Evolutionary conservation across 37 sponge, comb jelly and placozoan species (phyloP).

Genomic region (Diacarnus erythraeanus): DNA sequence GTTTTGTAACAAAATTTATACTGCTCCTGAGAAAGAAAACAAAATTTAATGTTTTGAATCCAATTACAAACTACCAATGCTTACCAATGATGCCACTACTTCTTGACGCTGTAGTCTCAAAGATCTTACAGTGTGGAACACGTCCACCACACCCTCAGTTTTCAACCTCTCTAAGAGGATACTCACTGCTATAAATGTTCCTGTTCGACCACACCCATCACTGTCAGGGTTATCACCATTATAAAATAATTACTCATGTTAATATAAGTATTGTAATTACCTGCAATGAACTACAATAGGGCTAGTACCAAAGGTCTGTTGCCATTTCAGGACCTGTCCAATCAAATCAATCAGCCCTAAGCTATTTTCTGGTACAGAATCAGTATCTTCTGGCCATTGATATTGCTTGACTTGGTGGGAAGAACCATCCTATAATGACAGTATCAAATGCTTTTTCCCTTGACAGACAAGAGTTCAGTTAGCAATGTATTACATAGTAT

Average conservation of each 20-base stretch:
- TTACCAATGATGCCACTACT: conserved; percentile 87
- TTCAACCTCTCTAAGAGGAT: conserved; percentile 79
- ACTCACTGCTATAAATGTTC: conserved; percentile 77
- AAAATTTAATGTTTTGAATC: background rate
- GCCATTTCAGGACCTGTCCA: too few species aligned
- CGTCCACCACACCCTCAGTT: too few species aligned
- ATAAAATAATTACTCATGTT: background rate
- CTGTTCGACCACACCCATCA: conserved; percentile 85
- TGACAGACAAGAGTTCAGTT: too few species aligned
- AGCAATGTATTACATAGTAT: too few species aligned
- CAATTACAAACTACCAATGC: conserved; percentile 6
- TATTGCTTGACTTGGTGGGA: conserved; percentile 72
- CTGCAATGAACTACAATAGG: too few species aligned
- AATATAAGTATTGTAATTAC: background rate
- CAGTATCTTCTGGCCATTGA: conserved; percentile 85
- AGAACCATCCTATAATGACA: conserved; percentile 37
- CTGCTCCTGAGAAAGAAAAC: conserved; percentile 39
- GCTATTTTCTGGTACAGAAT: conserved; percentile 56
- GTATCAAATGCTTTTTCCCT: too few species aligned
- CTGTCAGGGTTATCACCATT: too few species aligned
- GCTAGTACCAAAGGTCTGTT: too few species aligned
- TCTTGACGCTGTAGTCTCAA: conserved; percentile 72
- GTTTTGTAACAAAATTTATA: conserved; percentile 67
- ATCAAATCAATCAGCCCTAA: too few species aligned
- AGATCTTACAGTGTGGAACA: conserved; percentile 60